phyloP scores from a whole-genome alignment of 2,888 invertebrate species.

The Lycophotia porphyrea region DNA sequence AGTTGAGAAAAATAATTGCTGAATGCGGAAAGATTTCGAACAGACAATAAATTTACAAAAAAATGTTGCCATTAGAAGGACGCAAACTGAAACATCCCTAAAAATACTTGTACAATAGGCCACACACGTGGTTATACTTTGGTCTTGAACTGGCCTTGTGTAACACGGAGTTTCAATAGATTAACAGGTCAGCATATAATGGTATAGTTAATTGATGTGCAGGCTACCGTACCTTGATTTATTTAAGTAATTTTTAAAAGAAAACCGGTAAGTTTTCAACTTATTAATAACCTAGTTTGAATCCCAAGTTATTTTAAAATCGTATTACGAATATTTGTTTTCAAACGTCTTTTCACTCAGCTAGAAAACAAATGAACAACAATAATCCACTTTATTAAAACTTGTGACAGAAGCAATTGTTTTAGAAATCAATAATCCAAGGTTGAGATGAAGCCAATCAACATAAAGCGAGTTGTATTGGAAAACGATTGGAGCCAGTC shows the following conservation, averaged over 20 bases:
- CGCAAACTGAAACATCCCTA: neutral
- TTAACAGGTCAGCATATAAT: neutral
- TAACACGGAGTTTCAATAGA: neutral
- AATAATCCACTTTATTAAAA: constrained; percentile 41
- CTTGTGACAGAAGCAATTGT: constrained; percentile 47
- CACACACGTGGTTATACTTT: neutral
- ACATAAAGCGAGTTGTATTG: constrained; percentile 54
- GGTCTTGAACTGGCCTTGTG: neutral
- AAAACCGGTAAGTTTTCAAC: neutral
- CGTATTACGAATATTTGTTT: neutral
- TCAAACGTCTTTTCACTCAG: neutral
- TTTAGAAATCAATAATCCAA: constrained; percentile 54
- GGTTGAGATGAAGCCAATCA: constrained; percentile 54
- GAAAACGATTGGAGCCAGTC: constrained; percentile 54
- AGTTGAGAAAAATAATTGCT: neutral
- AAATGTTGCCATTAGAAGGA: neutral
- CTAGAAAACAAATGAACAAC: constrained; percentile 13
- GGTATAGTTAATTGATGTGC: neutral
- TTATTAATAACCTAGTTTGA: neutral
- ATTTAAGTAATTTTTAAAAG: neutral
- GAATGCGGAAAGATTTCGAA: neutral
- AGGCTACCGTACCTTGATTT: neutral
- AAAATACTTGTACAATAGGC: neutral
- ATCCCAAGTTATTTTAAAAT: constrained; percentile 2
- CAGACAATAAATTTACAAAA: neutral